Evolutionary conservation across 2,113 vertebrate genomes (phyloP), one percentile per base, ranked within the genome.

Genomic region (Myanophis thanlyinensis): DNA sequence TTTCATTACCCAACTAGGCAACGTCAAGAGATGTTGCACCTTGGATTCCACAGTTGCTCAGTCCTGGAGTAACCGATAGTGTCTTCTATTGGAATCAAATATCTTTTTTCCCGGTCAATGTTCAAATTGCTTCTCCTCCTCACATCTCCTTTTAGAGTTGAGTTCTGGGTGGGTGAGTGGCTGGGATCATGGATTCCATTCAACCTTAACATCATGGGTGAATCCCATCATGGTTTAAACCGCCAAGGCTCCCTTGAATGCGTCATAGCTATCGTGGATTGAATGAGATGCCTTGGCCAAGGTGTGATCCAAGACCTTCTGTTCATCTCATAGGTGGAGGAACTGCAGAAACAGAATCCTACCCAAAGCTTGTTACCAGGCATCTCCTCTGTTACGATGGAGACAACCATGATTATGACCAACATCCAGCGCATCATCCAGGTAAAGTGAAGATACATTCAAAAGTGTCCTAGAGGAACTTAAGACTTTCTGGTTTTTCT

Each of bases 401-500:
- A 99, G 96, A 98, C 99, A 1, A 98, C 98, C 91, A 98, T 99
- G 98, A 98, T 99, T 92, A 98, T 99, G 97, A 98, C 98, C 97
- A 99, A 98, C 93, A 99, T 99, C 93, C 99, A 99, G 54, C 98
- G 99, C 52, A 99, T 99, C 93, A 97, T 99, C 95, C 99, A 99
- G 98, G 99, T 99, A 67, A 97, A 96, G 12, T 0, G 6, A 11
- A 20, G 23, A 25, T 0, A 48, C 25, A 9, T 59, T 27, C 54
- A 59, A 10, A 59, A 10, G 9, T 27, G 5, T 59, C 54, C 25
- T 27, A 25, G 54, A 59, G 54, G 27, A 59, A 59, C 54, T 59
- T 27, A 25, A 25, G 54, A 56, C 22, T 25, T 56, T 53, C 18
- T 20, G 20, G 20, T 0, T 53, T 53, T 53, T 25, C 53, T 56